phyloP scores from a whole-genome alignment of 2,888 invertebrate genomes.

The Polylopha cassiicola region DNA sequence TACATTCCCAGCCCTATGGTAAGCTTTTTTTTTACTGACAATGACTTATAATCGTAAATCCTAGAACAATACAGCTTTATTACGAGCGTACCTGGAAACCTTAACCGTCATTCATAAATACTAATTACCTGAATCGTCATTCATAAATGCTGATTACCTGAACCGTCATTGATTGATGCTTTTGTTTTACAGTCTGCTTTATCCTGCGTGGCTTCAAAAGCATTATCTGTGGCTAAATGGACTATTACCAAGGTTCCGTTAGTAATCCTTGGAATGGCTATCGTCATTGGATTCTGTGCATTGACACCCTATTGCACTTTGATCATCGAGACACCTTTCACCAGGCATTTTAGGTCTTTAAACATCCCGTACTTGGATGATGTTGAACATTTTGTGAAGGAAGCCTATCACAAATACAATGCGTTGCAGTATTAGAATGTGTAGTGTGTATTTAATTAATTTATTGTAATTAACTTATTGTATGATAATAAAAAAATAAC shows the following conservation, averaged over 20 bases:
- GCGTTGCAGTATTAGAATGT: constrained; percentile 25
- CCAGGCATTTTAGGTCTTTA: constrained; percentile 51
- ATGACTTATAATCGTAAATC: not conserved
- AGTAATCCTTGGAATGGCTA: constrained; percentile 51
- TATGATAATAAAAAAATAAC: no score
- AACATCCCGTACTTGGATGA: constrained; percentile 54
- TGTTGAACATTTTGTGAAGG: constrained; percentile 29
- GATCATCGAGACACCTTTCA: constrained; percentile 52
- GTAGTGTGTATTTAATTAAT: constrained; percentile 5
- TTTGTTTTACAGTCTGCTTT: constrained; percentile 30
- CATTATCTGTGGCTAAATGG: constrained; percentile 43
- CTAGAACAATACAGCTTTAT: no score
- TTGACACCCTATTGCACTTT: constrained; percentile 75
- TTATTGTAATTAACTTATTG: constrained; percentile 14
- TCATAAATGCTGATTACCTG: not conserved
- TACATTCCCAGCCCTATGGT: constrained; percentile 35
- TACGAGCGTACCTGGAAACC: no score
- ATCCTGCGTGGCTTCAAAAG: constrained; percentile 28
- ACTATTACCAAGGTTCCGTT: constrained; percentile 46
- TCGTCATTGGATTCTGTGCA: constrained; percentile 73
- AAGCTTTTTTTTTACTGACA: constrained; percentile 22
- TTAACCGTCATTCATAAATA: no score
- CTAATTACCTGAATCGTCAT: not conserved
- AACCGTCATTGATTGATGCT: not conserved
- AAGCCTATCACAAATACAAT: constrained; percentile 32